A percentile compares a stretch with the other conserved stretches of the same genome.
Evolutionary conservation across 2,113 vertebrate species (phyloP).

Genomic region (Rhodinocichla rosea): DNA sequence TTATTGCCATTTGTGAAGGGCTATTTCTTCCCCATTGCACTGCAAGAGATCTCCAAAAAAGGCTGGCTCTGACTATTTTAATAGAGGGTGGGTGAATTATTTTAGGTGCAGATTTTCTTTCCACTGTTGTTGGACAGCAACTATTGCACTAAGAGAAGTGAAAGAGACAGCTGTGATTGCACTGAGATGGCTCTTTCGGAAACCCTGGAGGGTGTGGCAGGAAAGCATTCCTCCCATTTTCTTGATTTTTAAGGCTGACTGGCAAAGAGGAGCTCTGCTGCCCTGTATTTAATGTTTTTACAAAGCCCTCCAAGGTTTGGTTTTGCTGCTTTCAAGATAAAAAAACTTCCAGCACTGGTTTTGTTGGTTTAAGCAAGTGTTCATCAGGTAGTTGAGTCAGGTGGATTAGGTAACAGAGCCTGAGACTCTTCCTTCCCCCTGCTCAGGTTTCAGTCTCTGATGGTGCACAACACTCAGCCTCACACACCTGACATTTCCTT

Average conservation of each 20-base stretch:
- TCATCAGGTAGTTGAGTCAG: not conserved
- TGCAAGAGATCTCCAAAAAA: not conserved
- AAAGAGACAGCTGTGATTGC: slow-evolving; percentile 7
- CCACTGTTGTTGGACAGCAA: not conserved
- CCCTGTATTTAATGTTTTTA: not conserved
- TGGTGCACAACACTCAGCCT: not conserved
- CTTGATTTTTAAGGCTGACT: not conserved
- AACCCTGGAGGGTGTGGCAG: not conserved
- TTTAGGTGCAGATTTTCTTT: slow-evolving; percentile 1
- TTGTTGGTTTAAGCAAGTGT: not conserved
- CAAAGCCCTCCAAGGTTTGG: not conserved
- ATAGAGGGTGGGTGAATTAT: not conserved
- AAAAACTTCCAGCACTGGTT: not conserved
- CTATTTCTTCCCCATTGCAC: not conserved
- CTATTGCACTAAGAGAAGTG: not conserved
- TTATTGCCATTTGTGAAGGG: not conserved
- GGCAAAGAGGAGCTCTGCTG: not conserved
- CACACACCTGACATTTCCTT: slow-evolving; percentile 90
- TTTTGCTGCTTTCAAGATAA: not conserved
- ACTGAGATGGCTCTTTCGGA: not conserved
- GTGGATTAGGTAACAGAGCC: not conserved
- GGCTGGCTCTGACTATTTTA: not conserved
- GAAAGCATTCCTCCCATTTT: not conserved
- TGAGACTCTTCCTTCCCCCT: not conserved
- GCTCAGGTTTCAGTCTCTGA: not conserved